Base-by-base conservation (phyloP, 2,888 invertebrate genomes). In the Chalcosyrphus nemorum region DNA sequence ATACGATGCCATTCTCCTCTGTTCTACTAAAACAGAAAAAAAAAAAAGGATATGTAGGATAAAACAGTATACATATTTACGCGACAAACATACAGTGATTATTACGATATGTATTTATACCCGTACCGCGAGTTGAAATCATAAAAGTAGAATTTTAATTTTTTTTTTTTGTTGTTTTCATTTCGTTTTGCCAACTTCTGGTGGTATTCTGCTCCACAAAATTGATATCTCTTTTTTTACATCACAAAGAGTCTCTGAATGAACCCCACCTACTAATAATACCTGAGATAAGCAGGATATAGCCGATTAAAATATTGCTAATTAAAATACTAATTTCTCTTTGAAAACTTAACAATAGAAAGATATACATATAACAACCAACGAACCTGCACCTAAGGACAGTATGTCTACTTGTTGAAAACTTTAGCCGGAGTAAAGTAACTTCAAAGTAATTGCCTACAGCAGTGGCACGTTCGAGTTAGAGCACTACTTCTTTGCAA, bases 1-100 rank as follows among this genome's bases (percentile, higher is more conserved):
- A 66, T 32, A 29, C 59, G 57, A 75, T 66, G 66, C 35, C 41
- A 66, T 75, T 75, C 57, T 66, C 66, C 41, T 38, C 66, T 47
- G 66, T 50, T 66, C 21, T 47, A 13, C 35, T 38, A 57, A 29
- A 29, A 27, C 11, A 50, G 13, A 27, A 50, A 65, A 32, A 45
- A 45, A n/a, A n/a, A 11, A 17, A 24, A 5, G 21, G 4, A 29
- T 29, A 41, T 24, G 24, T n/a, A 11, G 50, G 11, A 50, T 15
- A 15, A 41, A 50, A 66, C 24, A 52, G 38, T 66, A 52, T 66
- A 38, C 65, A 66, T 52, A 66, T 65, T 65, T 32, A 63, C 47
- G 45, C 21, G 45, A 59, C 19, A 45, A 45, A 17, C 19, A 47
- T 21, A 47, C 13, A 21, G 38, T 52, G 52, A 66, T 66, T 65